Evolutionary conservation across 2,113 vertebrate genomes (phyloP).

Genomic region (Agelaius tricolor): DNA sequence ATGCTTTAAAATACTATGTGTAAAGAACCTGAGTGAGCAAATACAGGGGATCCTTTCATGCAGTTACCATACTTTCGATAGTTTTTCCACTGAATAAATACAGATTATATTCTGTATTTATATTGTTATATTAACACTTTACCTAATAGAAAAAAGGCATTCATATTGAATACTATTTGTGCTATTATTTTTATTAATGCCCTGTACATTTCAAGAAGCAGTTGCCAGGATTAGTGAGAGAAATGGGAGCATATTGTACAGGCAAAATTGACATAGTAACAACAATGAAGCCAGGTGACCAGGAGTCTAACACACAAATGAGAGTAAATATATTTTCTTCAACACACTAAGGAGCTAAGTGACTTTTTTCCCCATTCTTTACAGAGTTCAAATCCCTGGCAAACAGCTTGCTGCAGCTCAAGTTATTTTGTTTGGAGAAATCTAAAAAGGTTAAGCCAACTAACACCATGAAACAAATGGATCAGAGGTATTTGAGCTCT

Average conservation of each 20-base stretch:
- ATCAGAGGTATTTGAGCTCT: slow-evolving; percentile 42
- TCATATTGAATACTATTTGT: not conserved
- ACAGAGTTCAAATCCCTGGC: slow-evolving; percentile 25
- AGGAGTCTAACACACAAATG: not conserved
- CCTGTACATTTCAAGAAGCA: not conserved
- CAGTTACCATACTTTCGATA: not conserved
- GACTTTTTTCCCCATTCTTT: not conserved
- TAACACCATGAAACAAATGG: slow-evolving; percentile 45
- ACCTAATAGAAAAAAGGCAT: not conserved
- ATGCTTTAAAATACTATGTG: not conserved
- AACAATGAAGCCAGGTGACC: not conserved
- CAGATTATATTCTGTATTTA: not conserved
- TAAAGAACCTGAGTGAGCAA: not conserved
- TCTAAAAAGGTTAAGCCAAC: slow-evolving; percentile 60
- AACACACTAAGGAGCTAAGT: not conserved
- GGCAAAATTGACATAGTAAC: not conserved
- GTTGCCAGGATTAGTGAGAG: not conserved
- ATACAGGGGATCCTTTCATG: not conserved
- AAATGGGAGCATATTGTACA: not conserved
- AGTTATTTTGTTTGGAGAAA: slow-evolving; percentile 54
- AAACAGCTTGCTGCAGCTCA: slow-evolving; percentile 16
- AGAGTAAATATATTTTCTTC: slow-evolving; percentile 16
- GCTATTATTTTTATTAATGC: not conserved
- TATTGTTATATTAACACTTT: not conserved
- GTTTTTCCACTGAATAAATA: not conserved